Conservation (phyloP, 2,888 invertebrate species). For the Himalopsyche kuldschensis region DNA sequence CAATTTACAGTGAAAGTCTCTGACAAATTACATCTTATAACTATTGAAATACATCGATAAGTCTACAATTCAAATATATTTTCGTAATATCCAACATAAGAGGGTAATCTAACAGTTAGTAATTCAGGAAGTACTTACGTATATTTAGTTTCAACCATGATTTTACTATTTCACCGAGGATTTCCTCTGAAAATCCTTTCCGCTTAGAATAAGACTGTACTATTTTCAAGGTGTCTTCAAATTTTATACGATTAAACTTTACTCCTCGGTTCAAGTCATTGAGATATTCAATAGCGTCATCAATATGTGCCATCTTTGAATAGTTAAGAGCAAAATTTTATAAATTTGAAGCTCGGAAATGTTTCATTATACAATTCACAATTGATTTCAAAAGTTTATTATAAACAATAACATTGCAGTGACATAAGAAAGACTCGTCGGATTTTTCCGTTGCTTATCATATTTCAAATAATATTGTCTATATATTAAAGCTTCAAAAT, state of each 20-base stretch:
- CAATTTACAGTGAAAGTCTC: no score
- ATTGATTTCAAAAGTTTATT: background rate
- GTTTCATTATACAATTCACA: background rate
- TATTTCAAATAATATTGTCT: background rate
- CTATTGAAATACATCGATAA: no score
- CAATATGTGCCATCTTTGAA: slow-evolving; percentile 48
- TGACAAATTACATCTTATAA: no score
- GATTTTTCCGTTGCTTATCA: background rate
- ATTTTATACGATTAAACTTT: slow-evolving; percentile 13
- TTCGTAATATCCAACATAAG: no score
- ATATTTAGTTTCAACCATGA: slow-evolving; percentile 56
- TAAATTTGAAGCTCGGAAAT: no score
- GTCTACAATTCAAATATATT: no score
- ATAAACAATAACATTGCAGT: background rate
- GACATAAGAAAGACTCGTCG: background rate
- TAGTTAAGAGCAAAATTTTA: no score
- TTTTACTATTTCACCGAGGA: slow-evolving; percentile 46
- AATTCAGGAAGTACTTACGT: slow-evolving; percentile 48
- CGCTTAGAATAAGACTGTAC: slow-evolving; percentile 46
- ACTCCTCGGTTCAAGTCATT: slow-evolving; percentile 51
- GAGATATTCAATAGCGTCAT: slow-evolving; percentile 53
- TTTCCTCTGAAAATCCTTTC: slow-evolving; percentile 50
- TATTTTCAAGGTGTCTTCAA: slow-evolving; percentile 11
- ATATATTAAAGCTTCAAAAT: background rate
- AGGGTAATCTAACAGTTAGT: no score